These are phyloP conservation scores for Amaurobius ferox DNA, from an alignment of 2,888 invertebrate genomes.

Conservation along the genomic window DNA sequence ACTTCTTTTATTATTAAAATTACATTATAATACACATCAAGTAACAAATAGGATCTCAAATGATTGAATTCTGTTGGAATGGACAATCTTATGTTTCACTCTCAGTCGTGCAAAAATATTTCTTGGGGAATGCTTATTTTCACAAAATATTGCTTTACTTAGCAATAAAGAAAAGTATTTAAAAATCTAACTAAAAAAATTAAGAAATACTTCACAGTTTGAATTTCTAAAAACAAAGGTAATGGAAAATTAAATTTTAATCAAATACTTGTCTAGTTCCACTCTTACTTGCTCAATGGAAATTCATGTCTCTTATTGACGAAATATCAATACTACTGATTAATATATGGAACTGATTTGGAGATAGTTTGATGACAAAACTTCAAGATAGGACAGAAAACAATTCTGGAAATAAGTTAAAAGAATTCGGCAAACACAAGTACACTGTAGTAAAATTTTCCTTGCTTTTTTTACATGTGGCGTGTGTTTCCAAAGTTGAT, in stretches of 20 bases:
- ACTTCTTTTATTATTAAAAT: conserved; percentile 35
- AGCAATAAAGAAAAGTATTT: too few species aligned
- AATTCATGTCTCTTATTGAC: too few species aligned
- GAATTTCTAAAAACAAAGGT: too few species aligned
- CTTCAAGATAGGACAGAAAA: not conserved
- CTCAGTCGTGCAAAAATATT: conserved; percentile 9
- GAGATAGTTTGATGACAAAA: too few species aligned
- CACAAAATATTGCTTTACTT: not conserved
- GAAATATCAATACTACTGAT: too few species aligned
- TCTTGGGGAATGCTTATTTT: conserved; percentile 1
- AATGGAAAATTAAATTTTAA: too few species aligned
- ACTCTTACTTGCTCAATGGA: too few species aligned
- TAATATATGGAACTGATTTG: too few species aligned
- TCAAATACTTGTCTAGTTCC: too few species aligned
- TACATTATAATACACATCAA: conserved; percentile 47
- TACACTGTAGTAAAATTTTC: not conserved
- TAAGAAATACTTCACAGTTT: too few species aligned
- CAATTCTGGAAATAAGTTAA: not conserved
- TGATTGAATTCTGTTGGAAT: not conserved
- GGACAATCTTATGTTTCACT: not conserved
- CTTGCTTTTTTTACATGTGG: conserved; percentile 87
- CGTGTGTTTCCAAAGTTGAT: conserved; percentile 98
- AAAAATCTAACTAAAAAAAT: too few species aligned
- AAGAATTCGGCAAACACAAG: not conserved
- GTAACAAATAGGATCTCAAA: conserved; percentile 17